Base-by-base conservation (phyloP, 2,888 invertebrate genomes). In the Doris montereyensis region DNA sequence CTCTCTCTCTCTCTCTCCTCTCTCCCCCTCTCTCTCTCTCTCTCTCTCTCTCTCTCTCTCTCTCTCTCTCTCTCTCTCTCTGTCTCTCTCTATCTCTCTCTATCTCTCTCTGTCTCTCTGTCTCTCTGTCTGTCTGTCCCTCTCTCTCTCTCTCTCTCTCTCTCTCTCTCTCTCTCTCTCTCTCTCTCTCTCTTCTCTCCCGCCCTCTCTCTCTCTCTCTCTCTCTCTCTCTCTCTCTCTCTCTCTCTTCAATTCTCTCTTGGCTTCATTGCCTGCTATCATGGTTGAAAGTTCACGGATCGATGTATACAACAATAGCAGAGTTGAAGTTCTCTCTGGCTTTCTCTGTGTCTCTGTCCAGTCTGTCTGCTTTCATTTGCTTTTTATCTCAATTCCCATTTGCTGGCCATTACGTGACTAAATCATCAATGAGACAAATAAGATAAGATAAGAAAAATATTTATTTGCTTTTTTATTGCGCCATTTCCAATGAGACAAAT, bases 31-130 rank as follows among this genome's bases (percentile, higher is more conserved):
- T 41, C 52, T 41, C 52, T 41, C 52, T 41, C 52, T 41, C 52
- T 41, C 52, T 41, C 52, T 41, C n/a, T 41, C 52, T 41, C 52
- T 67, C 67, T 67, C 24, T 67, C 67, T 67, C 67, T 67, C 67
- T 67, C 67, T 67, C 4, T 28, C 28, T 28, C 28, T 28, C 4
- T 28, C 28, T 28, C 67, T 24, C 4, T 28, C 67, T 17, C 4
- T 67, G 17, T 67, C 4, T 67, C 67, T 28, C 4, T 67, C 67
- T 67, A 2, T 67, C 67, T 67, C 4, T 67, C 67, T 67, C 24
- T 67, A 24, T 67, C 24, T 67, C 67, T 67, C 24, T 67, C 67
- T 67, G 3, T 67, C 67, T 67, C 24, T 67, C 67, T 24, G 2
- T 67, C 67, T 67, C 26, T 67, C 26, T 67, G 3, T 67, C 67